phyloP scores from a whole-genome alignment of 1,140 invertebrate species.

The Propsilocerus akamusi region DNA sequence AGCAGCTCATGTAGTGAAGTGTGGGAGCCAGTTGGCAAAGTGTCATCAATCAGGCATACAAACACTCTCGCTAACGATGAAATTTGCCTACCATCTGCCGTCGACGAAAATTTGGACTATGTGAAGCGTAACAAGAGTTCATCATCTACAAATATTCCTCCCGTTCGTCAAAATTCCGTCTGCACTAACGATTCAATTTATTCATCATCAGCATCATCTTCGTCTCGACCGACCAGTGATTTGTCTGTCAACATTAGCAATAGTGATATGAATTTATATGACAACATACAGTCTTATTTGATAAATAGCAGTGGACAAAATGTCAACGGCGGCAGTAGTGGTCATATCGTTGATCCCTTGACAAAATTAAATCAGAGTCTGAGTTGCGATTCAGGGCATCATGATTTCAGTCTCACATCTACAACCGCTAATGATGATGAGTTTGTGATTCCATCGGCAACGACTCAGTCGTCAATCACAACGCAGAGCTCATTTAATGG shows the following conservation, averaged over 20 bases:
- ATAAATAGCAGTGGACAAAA: not conserved
- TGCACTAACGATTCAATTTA: not conserved
- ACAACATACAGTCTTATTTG: not conserved
- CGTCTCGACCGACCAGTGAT: conserved; percentile 3
- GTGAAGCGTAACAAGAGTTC: not conserved
- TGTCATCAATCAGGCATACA: not conserved
- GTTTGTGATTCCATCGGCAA: not conserved
- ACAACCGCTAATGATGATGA: conserved; percentile 6
- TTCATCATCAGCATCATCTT: not conserved
- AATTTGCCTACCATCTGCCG: not conserved
- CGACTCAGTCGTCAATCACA: not conserved
- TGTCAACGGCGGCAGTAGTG: not conserved
- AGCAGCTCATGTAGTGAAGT: conserved; percentile 46
- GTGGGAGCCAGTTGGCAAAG: conserved; percentile 36
- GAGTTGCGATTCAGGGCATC: conserved; percentile 19
- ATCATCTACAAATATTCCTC: not conserved
- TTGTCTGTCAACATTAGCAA: not conserved
- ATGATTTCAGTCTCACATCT: conserved; percentile 9
- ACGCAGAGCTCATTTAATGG: not conserved
- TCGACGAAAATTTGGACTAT: not conserved
- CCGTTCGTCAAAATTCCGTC: conserved; percentile 5
- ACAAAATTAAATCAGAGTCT: conserved; percentile 11
- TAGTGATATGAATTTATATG: not conserved
- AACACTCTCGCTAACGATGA: not conserved
- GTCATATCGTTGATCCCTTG: conserved; percentile 5